Percentiles rank a stretch among this genome's conserved stretches.
phyloP scores from a whole-genome alignment of 2,888 invertebrate species.

The Archips crataeganus region DNA sequence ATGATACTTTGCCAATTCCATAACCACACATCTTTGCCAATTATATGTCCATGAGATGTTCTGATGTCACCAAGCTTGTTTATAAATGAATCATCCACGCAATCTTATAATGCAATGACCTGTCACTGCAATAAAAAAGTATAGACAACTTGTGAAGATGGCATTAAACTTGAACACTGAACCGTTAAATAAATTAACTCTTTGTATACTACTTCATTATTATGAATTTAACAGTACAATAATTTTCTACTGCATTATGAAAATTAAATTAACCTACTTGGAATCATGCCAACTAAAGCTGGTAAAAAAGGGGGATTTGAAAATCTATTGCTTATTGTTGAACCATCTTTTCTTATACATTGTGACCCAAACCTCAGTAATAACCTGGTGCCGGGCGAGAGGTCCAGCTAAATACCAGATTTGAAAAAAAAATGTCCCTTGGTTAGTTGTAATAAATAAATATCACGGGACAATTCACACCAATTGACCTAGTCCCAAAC shows the following conservation, averaged over 20 bases:
- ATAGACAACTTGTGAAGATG: not conserved
- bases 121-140: slow-evolving; percentile 20
- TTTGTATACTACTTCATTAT: not conserved
- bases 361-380: too few relatives aligned
- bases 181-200: not conserved
- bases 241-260: not conserved
- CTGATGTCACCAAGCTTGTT: slow-evolving; percentile 27
- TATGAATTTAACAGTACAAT: not conserved
- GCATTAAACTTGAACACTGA: not conserved
- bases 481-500: too few relatives aligned
- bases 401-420: too few relatives aligned
- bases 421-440: too few relatives aligned
- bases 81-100: slow-evolving; percentile 34
- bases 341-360: too few relatives aligned
- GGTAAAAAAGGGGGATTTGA: too few relatives aligned
- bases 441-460: too few relatives aligned
- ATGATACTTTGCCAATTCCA: not conserved
- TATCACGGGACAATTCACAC: too few relatives aligned
- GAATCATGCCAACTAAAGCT: not conserved
- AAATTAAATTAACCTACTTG: not conserved
- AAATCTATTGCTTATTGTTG: too few relatives aligned
- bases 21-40: slow-evolving; percentile 11
- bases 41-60: slow-evolving; percentile 11
- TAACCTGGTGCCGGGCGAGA: too few relatives aligned
- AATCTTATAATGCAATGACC: slow-evolving; percentile 26